These are phyloP conservation scores for Zeuzera pyrina DNA, from an alignment of 2,888 invertebrate genomes.

Conservation along the genomic window DNA sequence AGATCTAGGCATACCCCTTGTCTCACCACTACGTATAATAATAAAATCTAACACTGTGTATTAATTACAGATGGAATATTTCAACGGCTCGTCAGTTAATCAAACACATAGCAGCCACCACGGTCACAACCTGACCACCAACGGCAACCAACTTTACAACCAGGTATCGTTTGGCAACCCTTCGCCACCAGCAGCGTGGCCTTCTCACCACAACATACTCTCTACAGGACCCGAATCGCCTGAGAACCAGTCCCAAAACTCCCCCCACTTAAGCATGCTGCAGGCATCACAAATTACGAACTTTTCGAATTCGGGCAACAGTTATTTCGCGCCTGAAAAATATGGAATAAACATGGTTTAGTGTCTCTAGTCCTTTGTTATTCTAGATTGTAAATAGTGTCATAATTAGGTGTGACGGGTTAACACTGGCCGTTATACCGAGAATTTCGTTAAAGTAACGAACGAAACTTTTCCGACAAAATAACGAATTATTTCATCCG, in stretches of 20 bases:
- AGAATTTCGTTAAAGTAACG: too few species aligned
- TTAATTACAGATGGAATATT: slow-evolving; percentile 62
- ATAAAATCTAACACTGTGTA: not conserved
- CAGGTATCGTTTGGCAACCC: slow-evolving; percentile 68
- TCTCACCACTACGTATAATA: too few species aligned
- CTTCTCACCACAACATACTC: slow-evolving; percentile 62
- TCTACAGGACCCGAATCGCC: slow-evolving; percentile 60
- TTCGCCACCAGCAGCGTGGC: slow-evolving; percentile 59
- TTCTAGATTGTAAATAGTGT: slow-evolving; percentile 10
- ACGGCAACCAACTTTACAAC: slow-evolving; percentile 65
- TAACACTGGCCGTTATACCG: too few species aligned
- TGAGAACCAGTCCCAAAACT: slow-evolving; percentile 59
- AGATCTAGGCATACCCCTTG: too few species aligned
- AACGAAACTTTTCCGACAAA: too few species aligned
- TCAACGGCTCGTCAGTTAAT: slow-evolving; percentile 63
- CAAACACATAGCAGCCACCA: slow-evolving; percentile 58
- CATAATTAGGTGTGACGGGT: too few species aligned
- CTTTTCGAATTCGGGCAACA: slow-evolving; percentile 65
- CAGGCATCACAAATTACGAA: slow-evolving; percentile 67
- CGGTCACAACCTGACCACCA: slow-evolving; percentile 56
- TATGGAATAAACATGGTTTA: slow-evolving; percentile 72
- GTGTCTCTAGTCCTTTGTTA: slow-evolving; percentile 47
- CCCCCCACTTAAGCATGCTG: slow-evolving; percentile 61
- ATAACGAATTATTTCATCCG: too few species aligned
- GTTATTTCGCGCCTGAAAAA: slow-evolving; percentile 67